Percentiles rank a stretch among this genome's conserved stretches.
phyloP scores from a whole-genome alignment of 2,888 invertebrate species.

The Netelia fuscicornis region DNA sequence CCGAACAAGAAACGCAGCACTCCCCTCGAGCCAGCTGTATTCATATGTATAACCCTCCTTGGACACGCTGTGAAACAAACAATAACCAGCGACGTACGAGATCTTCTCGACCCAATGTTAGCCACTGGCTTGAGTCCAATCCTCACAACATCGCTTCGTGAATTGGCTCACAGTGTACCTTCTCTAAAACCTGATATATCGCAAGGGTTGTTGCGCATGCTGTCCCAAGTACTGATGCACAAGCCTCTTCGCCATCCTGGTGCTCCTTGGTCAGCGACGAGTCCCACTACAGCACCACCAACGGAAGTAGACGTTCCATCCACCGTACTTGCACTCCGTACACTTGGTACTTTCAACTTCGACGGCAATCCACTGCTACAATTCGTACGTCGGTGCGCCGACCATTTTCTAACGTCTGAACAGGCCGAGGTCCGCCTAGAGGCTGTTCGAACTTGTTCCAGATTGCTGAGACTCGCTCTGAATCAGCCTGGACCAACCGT shows the following conservation, averaged over 20 bases:
- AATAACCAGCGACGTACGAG: conserved; percentile 92
- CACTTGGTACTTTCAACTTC: conserved; percentile 96
- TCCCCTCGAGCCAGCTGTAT: conserved; percentile 94
- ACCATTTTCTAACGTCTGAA: conserved; percentile 95
- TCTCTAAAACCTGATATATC: conserved; percentile 95
- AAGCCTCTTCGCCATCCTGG: conserved; percentile 93
- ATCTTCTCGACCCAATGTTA: conserved; percentile 96
- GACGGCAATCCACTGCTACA: conserved; percentile 96
- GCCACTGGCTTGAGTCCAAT: conserved; percentile 96
- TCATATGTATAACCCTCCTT: conserved; percentile 96
- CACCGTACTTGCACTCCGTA: conserved; percentile 96
- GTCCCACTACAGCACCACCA: conserved; percentile 85
- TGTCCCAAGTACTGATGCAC: conserved; percentile 95
- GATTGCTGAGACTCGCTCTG: conserved; percentile 94
- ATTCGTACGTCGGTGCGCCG: conserved; percentile 96
- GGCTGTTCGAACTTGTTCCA: conserved; percentile 97
- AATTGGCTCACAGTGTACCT: conserved; percentile 95
- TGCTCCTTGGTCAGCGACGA: conserved; percentile 87
- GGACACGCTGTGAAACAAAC: conserved; percentile 94
- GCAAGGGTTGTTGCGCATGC: conserved; percentile 95
- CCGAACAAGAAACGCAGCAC: conserved; percentile 90
- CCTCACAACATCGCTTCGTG: conserved; percentile 95
- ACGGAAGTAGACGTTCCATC: conserved; percentile 91
- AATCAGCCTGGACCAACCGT: conserved; percentile 93
- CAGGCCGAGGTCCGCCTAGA: conserved; percentile 96